Evolutionary conservation across 2,113 vertebrate species (phyloP).

Genomic region (Crotalus tigris): DNA sequence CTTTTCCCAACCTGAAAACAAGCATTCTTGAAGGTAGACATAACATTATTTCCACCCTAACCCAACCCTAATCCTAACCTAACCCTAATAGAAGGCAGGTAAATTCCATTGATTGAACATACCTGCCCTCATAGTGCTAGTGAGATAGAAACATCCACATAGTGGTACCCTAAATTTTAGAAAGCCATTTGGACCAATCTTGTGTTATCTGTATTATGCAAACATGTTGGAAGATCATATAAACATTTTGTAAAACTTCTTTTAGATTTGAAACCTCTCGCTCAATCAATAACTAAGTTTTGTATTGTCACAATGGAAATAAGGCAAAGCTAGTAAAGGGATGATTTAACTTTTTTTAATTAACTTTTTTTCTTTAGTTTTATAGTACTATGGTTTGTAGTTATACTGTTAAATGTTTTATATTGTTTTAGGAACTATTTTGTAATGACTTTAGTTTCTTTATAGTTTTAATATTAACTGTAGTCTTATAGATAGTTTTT

Average conservation of each 20-base stretch:
- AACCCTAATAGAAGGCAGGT: neutral
- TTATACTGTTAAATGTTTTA: neutral
- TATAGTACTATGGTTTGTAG: neutral
- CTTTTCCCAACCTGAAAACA: neutral
- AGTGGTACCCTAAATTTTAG: neutral
- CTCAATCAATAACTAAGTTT: neutral
- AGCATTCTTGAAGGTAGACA: neutral
- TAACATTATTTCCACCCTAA: neutral
- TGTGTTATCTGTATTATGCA: neutral
- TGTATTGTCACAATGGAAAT: neutral
- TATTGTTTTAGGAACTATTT: neutral
- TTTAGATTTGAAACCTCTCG: neutral
- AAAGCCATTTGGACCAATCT: neutral
- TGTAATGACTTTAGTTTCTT: neutral
- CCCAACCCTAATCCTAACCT: neutral
- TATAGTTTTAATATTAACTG: neutral
- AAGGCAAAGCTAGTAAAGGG: neutral
- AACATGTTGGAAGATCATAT: neutral
- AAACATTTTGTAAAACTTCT: neutral
- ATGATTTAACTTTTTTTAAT: neutral
- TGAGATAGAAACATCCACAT: neutral
- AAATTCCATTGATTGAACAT: neutral
- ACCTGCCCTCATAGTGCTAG: neutral
- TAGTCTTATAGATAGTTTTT: neutral
- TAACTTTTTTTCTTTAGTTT: neutral